phyloP scores from a whole-genome alignment of 2,113 vertebrate species.

The Rhea pennata region DNA sequence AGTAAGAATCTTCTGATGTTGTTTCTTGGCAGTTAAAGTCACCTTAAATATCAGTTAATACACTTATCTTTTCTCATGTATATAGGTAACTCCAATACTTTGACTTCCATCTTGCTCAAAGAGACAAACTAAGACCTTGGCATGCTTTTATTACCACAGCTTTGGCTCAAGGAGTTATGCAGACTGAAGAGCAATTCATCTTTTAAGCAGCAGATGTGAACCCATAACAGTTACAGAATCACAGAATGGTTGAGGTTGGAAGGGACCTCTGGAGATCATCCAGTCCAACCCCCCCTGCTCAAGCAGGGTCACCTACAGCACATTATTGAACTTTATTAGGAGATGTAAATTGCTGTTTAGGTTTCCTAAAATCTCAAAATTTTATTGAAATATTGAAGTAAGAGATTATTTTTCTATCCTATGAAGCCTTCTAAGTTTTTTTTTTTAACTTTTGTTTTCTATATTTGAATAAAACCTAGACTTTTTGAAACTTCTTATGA shows the following conservation, averaged over 20 bases:
- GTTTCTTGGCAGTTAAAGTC: constrained; percentile 35
- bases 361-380: background rate
- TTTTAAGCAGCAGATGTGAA: background rate
- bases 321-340: background rate
- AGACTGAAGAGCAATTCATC: constrained; percentile 7
- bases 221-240: background rate
- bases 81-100: background rate
- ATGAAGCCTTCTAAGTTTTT: background rate
- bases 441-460: background rate
- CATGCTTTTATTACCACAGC: background rate
- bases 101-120: constrained; percentile 25
- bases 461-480: background rate
- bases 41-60: constrained; percentile 34
- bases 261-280: too few species aligned
- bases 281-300: too few species aligned
- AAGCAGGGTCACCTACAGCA: too few species aligned
- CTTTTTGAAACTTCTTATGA: background rate
- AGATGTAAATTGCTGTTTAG: background rate
- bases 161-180: constrained; percentile 12
- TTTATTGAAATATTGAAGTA: background rate
- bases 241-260: too few species aligned
- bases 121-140: background rate
- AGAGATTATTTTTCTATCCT: background rate
- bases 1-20: constrained; percentile 39
- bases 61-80: constrained; percentile 39